Conservation (phyloP, 2,888 invertebrate species). For the Osedax frankpressi region DNA sequence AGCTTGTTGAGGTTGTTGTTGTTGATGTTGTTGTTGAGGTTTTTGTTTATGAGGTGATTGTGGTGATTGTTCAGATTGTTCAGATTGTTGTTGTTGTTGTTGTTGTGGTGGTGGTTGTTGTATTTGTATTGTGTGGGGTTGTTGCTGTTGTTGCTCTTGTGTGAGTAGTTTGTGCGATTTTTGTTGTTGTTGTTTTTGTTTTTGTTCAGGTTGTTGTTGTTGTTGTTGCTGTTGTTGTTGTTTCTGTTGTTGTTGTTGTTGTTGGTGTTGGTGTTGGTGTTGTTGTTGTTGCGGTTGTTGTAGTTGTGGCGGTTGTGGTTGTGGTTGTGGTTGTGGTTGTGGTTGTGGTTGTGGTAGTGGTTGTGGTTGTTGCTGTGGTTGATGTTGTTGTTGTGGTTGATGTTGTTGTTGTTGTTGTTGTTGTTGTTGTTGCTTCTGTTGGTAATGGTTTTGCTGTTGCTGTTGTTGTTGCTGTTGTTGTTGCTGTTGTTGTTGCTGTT, state of each 20-base stretch:
- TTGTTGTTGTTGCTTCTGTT: conserved; percentile 1
- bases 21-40: too few species aligned
- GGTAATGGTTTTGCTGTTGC: too few species aligned
- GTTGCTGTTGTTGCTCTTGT: conserved; percentile 14
- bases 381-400: conserved; percentile 8
- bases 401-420: conserved; percentile 3
- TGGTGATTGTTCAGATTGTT: too few species aligned
- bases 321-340: conserved; percentile 27
- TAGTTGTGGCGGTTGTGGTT: neutral
- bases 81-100: too few species aligned
- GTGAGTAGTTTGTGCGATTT: conserved; percentile 16
- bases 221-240: conserved; percentile 13
- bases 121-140: too few species aligned
- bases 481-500: conserved; percentile 21
- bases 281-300: neutral
- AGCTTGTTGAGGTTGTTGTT: too few species aligned
- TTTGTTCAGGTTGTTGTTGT: conserved; percentile 17
- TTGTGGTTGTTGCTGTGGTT: neutral
- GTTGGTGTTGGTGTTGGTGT: neutral
- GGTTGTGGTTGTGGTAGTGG: conserved; percentile 27
- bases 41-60: too few species aligned
- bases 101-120: too few species aligned
- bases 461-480: conserved; percentile 17
- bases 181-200: neutral
- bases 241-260: conserved; percentile 10